A percentile compares a stretch with the other conserved stretches of the same genome.
These are phyloP conservation scores for Tetrao urogallus DNA, from an alignment of 2,113 vertebrate species.

Conservation along the genomic window DNA sequence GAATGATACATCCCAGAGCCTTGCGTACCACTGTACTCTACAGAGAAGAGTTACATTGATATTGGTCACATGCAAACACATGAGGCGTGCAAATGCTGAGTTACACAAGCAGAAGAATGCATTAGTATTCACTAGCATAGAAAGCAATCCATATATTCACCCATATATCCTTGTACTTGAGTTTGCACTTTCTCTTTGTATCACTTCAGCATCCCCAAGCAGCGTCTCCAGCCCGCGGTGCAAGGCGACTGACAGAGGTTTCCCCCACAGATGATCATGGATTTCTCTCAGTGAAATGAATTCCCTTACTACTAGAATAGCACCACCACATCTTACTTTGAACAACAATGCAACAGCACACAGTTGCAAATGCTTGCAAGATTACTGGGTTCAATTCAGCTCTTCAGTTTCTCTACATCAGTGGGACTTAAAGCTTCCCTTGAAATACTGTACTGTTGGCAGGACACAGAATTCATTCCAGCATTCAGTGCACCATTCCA, in stretches of 20 bases:
- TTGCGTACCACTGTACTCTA: conserved; percentile 76
- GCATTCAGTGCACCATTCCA: not conserved
- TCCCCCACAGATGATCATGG: fast-evolving
- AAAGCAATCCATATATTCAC: not conserved
- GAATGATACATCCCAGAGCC: conserved; percentile 79
- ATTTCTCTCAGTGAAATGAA: not conserved
- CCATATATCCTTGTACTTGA: fast-evolving
- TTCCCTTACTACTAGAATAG: not conserved
- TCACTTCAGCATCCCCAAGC: not conserved
- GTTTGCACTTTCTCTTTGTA: not conserved
- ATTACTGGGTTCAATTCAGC: not conserved
- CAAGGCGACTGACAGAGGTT: not conserved
- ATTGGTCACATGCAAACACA: not conserved
- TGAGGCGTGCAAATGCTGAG: not conserved
- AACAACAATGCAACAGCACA: not conserved
- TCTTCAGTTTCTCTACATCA: not conserved
- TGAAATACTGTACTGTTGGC: not conserved
- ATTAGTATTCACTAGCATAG: not conserved
- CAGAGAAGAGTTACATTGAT: not conserved
- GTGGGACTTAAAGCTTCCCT: not conserved
- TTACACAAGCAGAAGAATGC: not conserved
- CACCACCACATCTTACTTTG: not conserved
- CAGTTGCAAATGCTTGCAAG: not conserved
- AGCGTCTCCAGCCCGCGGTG: not conserved
- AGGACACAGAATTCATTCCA: not conserved